phyloP scores from a whole-genome alignment of 2,113 vertebrate species.

The Sceloporus undulatus region DNA sequence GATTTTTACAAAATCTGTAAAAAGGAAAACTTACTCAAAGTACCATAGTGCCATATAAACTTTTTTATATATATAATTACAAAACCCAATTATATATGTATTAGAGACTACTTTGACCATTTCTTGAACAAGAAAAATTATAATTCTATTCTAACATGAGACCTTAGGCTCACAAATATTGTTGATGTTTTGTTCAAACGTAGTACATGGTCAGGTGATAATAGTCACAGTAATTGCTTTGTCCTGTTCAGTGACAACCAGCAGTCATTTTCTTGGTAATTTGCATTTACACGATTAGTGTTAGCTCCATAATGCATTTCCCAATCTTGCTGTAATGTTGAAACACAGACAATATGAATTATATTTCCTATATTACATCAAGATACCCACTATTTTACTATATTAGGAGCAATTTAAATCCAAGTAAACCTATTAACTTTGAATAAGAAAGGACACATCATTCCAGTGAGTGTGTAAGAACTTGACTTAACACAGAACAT shows the following conservation, averaged over 20 bases:
- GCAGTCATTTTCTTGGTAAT: not conserved
- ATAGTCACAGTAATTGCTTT: constrained; percentile 7
- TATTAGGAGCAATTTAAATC: constrained; percentile 8
- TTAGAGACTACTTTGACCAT: constrained; percentile 24
- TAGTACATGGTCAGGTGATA: constrained; percentile 28
- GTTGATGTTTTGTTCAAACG: not conserved
- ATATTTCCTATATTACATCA: not conserved
- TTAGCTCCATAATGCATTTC: not conserved
- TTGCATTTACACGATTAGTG: constrained; percentile 20
- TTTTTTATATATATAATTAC: constrained; percentile 61
- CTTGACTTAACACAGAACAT: constrained; percentile 57
- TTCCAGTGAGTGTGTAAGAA: constrained; percentile 51
- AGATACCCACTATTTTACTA: constrained; percentile 15
- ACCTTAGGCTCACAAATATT: constrained; percentile 14
- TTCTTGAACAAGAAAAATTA: constrained; percentile 42
- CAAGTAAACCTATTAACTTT: constrained; percentile 18
- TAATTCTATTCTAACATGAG: not conserved
- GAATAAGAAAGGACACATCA: constrained; percentile 41
- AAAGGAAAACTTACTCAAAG: constrained; percentile 57
- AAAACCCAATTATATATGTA: constrained; percentile 54
- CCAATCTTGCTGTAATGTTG: constrained; percentile 43
- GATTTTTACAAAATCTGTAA: constrained; percentile 75
- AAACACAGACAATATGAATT: not conserved
- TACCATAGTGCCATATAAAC: constrained; percentile 23
- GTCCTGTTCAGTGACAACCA: not conserved